Percentiles rank a stretch among this genome's conserved stretches.
Evolutionary conservation across 2,888 invertebrate genomes (phyloP).

Genomic region (Dorcus hopei): DNA sequence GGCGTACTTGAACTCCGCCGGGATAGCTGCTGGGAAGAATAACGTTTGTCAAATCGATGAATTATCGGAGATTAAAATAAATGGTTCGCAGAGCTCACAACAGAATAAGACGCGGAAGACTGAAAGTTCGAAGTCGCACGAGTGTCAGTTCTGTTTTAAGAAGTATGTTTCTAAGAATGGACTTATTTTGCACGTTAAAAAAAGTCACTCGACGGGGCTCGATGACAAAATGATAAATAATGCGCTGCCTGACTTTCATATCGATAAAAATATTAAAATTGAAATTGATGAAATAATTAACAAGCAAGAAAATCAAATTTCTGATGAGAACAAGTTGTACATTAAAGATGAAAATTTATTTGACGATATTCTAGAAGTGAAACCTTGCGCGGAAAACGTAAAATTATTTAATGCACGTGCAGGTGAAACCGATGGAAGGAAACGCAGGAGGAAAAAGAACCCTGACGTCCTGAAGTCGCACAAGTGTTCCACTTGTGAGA

Average conservation of each 20-base stretch:
- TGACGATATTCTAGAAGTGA: no score
- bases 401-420: no score
- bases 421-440: neutral
- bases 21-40: neutral
- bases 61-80: neutral
- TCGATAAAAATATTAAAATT: no score
- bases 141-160: conserved; percentile 19
- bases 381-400: no score
- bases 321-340: no score
- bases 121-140: conserved; percentile 4
- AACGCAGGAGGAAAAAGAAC: neutral
- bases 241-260: neutral
- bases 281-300: no score
- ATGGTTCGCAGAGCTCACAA: no score
- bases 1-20: conserved; percentile 4
- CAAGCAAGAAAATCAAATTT: no score
- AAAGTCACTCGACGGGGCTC: conserved; percentile 12
- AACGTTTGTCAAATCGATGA: neutral
- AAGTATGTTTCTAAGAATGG: conserved; percentile 21
- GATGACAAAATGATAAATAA: neutral
- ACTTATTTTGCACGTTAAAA: conserved; percentile 18
- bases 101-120: no score
- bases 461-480: neutral
- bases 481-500: conserved; percentile 34
- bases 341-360: no score